These are phyloP conservation scores for Muscicapa adusta DNA, from an alignment of 2,113 vertebrate species.

Conservation along the genomic window DNA sequence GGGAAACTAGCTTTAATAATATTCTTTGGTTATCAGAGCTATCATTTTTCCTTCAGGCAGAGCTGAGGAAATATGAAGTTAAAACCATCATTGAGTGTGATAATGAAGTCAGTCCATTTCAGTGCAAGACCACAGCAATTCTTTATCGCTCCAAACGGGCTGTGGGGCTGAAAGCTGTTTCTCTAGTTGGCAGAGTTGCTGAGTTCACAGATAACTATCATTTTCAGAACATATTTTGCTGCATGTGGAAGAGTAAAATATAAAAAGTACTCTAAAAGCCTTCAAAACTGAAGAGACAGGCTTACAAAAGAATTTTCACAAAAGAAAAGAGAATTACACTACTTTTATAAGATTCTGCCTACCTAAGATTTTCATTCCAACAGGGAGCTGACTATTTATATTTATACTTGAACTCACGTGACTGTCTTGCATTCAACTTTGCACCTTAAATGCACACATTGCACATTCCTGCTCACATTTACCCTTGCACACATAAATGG, in stretches of 20 bases:
- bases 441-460: background rate
- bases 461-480: background rate
- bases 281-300: background rate
- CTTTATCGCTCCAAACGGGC: conserved; percentile 46
- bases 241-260: background rate
- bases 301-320: background rate
- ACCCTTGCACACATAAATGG: background rate
- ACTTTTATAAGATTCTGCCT: conserved; percentile 4
- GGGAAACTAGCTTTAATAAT: conserved; percentile 65
- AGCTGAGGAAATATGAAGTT: conserved; percentile 55
- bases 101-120: conserved; percentile 70
- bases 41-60: conserved; percentile 67
- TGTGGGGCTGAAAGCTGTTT: conserved; percentile 43
- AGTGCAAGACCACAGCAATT: conserved; percentile 44
- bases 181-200: conserved; percentile 53
- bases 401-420: background rate
- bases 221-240: background rate
- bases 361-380: background rate
- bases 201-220: conserved; percentile 60
- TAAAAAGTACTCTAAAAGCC: background rate
- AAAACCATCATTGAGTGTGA: conserved; percentile 51
- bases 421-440: background rate
- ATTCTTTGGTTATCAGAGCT: conserved; percentile 63
- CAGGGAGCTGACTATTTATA: background rate
- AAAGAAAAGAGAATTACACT: background rate